A percentile compares a stretch with the other conserved stretches of the same genome.
Evolutionary conservation across 2,113 vertebrate genomes (phyloP).

Genomic region (Nothoprocta pentlandii): DNA sequence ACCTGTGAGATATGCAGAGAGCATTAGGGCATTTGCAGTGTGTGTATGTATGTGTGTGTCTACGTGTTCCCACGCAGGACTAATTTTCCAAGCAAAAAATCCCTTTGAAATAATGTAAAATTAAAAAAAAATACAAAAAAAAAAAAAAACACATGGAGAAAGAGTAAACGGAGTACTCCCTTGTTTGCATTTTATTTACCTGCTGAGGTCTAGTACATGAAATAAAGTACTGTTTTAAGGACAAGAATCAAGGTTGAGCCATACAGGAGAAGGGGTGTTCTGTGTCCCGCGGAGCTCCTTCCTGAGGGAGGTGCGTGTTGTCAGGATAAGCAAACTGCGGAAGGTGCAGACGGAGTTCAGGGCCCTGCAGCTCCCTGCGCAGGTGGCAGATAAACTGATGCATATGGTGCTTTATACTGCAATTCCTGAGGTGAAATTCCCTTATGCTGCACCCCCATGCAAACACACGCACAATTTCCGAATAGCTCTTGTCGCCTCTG

Average conservation of each 20-base stretch:
- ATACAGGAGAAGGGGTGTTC: constrained; percentile 66
- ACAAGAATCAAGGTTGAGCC: constrained; percentile 74
- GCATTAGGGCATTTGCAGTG: constrained; percentile 69
- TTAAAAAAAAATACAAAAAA: neutral
- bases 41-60: constrained; percentile 65
- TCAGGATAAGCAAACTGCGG: constrained; percentile 62
- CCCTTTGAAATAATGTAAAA: constrained; percentile 60
- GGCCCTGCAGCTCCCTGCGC: constrained; percentile 65
- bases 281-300: constrained; percentile 55
- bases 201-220: constrained; percentile 64
- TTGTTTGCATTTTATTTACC: constrained; percentile 65
- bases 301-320: constrained; percentile 66
- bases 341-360: constrained; percentile 66
- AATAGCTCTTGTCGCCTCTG: constrained; percentile 71
- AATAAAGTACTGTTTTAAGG: constrained; percentile 61
- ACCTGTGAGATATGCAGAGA: constrained; percentile 73
- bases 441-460: constrained; percentile 69
- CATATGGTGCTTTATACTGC: constrained; percentile 74
- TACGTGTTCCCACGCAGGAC: constrained; percentile 61
- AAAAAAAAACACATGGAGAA: neutral
- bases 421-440: constrained; percentile 70
- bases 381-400: constrained; percentile 44
- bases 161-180: constrained; percentile 67
- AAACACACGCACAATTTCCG: constrained; percentile 74
- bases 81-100: constrained; percentile 74